These are phyloP conservation scores for Intellagama lesueurii DNA, from an alignment of 2,797 vertebrate genomes.

Conservation along the genomic window DNA sequence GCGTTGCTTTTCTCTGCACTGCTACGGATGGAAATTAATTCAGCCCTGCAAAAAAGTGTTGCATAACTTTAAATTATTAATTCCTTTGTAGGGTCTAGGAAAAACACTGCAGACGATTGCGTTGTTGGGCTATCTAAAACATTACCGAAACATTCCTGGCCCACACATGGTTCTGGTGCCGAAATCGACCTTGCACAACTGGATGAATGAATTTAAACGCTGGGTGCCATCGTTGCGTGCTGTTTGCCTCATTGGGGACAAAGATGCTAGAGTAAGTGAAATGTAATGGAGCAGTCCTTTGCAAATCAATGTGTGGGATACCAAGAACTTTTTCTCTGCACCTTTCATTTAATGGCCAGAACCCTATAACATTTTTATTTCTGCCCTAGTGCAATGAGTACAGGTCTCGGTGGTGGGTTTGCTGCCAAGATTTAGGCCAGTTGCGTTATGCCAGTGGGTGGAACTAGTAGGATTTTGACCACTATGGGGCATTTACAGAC, in stretches of 20 bases:
- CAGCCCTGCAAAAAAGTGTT: conserved; percentile 21
- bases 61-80: conserved; percentile 28
- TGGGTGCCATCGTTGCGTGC: conserved; percentile 88
- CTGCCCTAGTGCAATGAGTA: too few species aligned
- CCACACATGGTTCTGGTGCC: conserved; percentile 93
- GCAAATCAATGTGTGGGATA: conserved; percentile 12
- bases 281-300: accelerated
- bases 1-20: background rate
- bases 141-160: conserved; percentile 89
- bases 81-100: conserved; percentile 83
- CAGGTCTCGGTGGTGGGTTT: too few species aligned
- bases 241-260: conserved; percentile 89
- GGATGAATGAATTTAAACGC: conserved; percentile 92
- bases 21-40: conserved; percentile 29
- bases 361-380: background rate
- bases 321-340: background rate
- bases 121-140: conserved; percentile 88
- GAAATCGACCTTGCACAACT: conserved; percentile 90
- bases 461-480: too few species aligned
- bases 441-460: background rate
- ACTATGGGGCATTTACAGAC: too few species aligned
- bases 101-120: conserved; percentile 90
- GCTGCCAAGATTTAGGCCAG: too few species aligned
- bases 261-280: conserved; percentile 85
- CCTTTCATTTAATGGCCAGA: background rate